Conservation (phyloP, 2,888 invertebrate species). For the Platerodrilus igneus region DNA sequence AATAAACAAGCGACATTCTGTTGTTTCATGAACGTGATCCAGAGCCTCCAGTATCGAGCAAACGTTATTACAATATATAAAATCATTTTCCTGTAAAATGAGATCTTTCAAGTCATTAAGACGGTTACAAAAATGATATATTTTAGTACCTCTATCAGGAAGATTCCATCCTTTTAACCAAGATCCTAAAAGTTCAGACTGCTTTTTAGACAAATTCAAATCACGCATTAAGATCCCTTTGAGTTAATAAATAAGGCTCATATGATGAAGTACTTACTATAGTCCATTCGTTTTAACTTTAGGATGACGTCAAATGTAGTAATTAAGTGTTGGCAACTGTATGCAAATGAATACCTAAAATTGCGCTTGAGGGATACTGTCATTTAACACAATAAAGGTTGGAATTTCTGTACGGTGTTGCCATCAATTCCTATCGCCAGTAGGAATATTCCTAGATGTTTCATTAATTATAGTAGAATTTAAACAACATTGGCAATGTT, state of each 20-base stretch:
- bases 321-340: no score
- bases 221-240: constrained; percentile 3
- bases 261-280: no score
- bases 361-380: no score
- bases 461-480: no score
- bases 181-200: not conserved
- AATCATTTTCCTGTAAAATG: not conserved
- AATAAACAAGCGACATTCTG: not conserved
- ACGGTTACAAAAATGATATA: not conserved
- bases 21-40: not conserved
- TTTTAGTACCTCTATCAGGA: not conserved
- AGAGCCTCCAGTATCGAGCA: not conserved
- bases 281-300: no score
- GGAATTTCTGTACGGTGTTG: no score
- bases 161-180: constrained; percentile 4
- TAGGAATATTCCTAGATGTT: no score
- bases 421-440: no score
- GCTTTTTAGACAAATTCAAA: constrained; percentile 1
- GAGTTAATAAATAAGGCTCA: constrained; percentile 1
- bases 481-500: no score
- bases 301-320: no score
- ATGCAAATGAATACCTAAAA: no score
- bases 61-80: constrained; percentile 1
- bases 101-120: not conserved
- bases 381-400: no score